Percentiles rank a stretch among this genome's conserved stretches.
Conservation (phyloP, 2,888 invertebrate species). For the Poecilobothrus nobilitatus region DNA sequence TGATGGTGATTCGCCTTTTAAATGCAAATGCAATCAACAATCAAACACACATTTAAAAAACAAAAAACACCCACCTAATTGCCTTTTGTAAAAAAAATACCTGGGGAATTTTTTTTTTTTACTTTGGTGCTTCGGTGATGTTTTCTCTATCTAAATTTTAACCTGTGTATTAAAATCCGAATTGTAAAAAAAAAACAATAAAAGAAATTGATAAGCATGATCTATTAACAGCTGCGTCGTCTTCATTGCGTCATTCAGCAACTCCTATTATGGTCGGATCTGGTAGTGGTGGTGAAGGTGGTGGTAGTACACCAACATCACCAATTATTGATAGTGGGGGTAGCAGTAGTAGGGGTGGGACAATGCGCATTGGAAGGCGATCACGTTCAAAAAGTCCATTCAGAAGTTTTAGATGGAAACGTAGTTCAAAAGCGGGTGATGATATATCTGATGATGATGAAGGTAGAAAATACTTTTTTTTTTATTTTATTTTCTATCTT, state of each 20-base stretch:
- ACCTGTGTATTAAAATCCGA: neutral
- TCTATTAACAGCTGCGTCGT: neutral
- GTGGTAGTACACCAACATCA: constrained; percentile 18
- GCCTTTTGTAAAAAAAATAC: neutral
- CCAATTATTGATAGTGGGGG: constrained; percentile 28
- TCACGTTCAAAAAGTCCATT: constrained; percentile 91
- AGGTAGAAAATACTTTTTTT: constrained; percentile 24
- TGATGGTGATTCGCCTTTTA: neutral
- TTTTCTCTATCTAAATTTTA: neutral
- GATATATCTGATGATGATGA: constrained; percentile 55
- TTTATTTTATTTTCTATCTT: constrained; percentile 1
- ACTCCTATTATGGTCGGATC: constrained; percentile 11
- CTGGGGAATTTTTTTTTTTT: neutral
- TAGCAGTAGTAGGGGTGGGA: constrained; percentile 37
- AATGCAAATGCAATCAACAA: neutral
- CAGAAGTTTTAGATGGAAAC: constrained; percentile 87
- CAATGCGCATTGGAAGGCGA: constrained; percentile 39
- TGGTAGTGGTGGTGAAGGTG: neutral
- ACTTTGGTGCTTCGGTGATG: neutral
- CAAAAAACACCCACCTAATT: too few relatives aligned
- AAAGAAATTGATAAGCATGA: constrained; percentile 2
- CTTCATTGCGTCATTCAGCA: constrained; percentile 13
- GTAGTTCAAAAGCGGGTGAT: constrained; percentile 57
- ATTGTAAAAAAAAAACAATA: neutral
- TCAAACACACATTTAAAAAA: too few relatives aligned